A percentile compares a stretch with the other conserved stretches of the same genome.
Conservation (phyloP, 2,797 vertebrate species). For the Etheostoma nigrum region DNA sequence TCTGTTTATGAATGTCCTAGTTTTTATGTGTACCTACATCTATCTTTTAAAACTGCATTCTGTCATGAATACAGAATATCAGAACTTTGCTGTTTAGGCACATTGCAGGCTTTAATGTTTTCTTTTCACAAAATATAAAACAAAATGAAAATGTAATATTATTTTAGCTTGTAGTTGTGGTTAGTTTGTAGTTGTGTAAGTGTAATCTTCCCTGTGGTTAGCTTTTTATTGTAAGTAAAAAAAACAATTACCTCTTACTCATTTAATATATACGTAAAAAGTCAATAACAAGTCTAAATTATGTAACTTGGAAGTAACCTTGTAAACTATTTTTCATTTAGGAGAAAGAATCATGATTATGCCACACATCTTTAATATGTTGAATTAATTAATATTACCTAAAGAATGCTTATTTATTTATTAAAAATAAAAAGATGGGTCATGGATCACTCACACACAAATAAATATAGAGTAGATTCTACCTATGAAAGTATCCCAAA, state of each 20-base stretch:
- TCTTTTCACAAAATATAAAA: conserved; percentile 17
- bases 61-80: conserved; percentile 10
- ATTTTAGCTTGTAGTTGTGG: conserved; percentile 9
- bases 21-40: conserved; percentile 38
- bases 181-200: background rate
- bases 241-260: background rate
- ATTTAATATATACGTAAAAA: background rate
- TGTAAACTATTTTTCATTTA: background rate
- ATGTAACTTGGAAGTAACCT: background rate
- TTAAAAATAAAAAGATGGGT: background rate
- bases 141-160: background rate
- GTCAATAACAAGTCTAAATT: background rate
- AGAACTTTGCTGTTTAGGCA: conserved; percentile 6
- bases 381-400: background rate
- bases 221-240: background rate
- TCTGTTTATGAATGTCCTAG: conserved; percentile 47
- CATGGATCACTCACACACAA: background rate
- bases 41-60: conserved; percentile 18
- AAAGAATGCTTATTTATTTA: background rate
- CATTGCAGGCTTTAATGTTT: background rate
- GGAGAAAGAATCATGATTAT: background rate
- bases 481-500: background rate
- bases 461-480: conserved; percentile 4
- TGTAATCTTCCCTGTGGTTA: background rate
- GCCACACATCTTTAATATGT: background rate